phyloP scores from a whole-genome alignment of 2,113 vertebrate species.

The Phrynosoma blainvillii region DNA sequence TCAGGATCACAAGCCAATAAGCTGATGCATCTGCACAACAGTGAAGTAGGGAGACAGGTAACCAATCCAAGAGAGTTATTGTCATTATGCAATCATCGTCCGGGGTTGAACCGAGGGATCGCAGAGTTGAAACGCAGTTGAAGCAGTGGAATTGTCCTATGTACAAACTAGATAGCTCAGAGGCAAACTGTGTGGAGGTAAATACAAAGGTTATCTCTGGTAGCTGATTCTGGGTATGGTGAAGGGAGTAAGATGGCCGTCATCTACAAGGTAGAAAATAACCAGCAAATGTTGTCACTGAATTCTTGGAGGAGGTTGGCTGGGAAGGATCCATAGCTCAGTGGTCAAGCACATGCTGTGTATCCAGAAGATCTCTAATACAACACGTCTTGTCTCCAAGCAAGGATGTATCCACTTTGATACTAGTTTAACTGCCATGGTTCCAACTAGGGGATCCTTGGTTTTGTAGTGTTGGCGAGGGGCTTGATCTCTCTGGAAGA shows the following conservation, averaged over 20 bases:
- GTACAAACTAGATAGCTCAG: background rate
- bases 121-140: background rate
- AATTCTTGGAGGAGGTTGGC: background rate
- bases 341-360: too few relatives aligned
- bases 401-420: too few relatives aligned
- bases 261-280: background rate
- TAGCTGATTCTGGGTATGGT: background rate
- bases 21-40: conserved; percentile 99
- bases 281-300: background rate
- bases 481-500: too few relatives aligned
- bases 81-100: conserved; percentile 65
- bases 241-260: background rate
- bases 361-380: too few relatives aligned
- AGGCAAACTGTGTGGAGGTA: background rate
- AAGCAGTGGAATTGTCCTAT: background rate
- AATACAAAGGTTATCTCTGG: too few relatives aligned
- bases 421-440: too few relatives aligned
- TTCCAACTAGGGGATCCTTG: too few relatives aligned
- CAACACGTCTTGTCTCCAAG: too few relatives aligned
- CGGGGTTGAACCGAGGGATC: conserved; percentile 46
- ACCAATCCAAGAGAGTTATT: conserved; percentile 72
- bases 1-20: conserved; percentile 95
- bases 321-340: too few relatives aligned
- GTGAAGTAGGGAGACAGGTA: conserved; percentile 98
- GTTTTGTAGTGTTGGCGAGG: too few relatives aligned